A percentile compares a stretch with the other conserved stretches of the same genome.
These are phyloP conservation scores for Drosophila leontia DNA, from an alignment of 1,140 invertebrate genomes.

Conservation along the genomic window DNA sequence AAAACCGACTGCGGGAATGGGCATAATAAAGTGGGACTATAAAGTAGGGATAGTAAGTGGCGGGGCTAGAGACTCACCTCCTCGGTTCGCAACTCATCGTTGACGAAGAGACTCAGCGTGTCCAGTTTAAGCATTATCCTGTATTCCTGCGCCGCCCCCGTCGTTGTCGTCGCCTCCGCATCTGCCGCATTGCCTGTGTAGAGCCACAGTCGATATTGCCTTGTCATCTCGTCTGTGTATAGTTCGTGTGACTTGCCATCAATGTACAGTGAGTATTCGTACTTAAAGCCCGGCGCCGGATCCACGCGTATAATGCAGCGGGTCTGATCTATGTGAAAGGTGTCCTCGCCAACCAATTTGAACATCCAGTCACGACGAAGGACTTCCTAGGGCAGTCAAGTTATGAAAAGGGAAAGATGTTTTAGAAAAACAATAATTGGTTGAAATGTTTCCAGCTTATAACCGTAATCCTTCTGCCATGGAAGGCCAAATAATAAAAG, in stretches of 20 bases:
- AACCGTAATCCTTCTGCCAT: neutral
- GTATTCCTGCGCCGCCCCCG: conserved; percentile 75
- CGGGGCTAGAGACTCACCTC: conserved; percentile 38
- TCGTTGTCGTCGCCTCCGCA: conserved; percentile 9
- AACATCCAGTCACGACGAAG: conserved; percentile 94
- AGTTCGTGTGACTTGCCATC: conserved; percentile 91
- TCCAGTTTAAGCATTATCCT: conserved; percentile 88
- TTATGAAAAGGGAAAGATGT: neutral
- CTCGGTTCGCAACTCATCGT: conserved; percentile 78
- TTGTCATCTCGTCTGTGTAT: conserved; percentile 91
- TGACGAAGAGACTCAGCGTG: conserved; percentile 79
- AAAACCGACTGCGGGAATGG: conserved; percentile 89
- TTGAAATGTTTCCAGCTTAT: neutral
- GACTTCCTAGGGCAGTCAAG: conserved; percentile 88
- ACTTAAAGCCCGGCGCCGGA: conserved; percentile 91
- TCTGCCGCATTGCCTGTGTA: conserved; percentile 41
- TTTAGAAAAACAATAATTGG: neutral
- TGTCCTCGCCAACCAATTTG: conserved; percentile 91
- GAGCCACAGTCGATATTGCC: conserved; percentile 87
- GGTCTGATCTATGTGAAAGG: conserved; percentile 86
- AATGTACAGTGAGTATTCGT: conserved; percentile 91
- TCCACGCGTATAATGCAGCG: conserved; percentile 87
- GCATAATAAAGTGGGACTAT: conserved; percentile 31
- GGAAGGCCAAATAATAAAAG: conserved; percentile 2
- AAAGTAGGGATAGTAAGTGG: neutral